phyloP scores from a whole-genome alignment of 2,888 invertebrate species.

The Lacanobia wlatinum region DNA sequence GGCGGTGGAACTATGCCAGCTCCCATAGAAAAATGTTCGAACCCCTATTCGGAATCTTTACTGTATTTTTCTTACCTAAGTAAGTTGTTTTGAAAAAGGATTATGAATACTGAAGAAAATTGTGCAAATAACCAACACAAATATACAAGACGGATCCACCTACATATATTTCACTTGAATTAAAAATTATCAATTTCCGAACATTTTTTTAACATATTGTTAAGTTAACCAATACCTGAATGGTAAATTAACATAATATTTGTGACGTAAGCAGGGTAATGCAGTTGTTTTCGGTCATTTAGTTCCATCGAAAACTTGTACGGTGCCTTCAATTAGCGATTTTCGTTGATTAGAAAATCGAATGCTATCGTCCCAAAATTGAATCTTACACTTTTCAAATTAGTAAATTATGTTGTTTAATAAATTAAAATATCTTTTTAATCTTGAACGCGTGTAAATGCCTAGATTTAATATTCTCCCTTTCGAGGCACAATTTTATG shows the following conservation, averaged over 20 bases:
- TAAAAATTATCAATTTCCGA: not conserved
- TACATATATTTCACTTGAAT: not conserved
- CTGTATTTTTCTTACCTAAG: not conserved
- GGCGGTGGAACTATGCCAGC: too few relatives aligned
- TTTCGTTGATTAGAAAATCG: not conserved
- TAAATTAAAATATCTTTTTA: not conserved
- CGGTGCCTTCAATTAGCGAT: not conserved
- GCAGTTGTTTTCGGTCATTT: not conserved
- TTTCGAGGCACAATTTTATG: slow-evolving; percentile 33
- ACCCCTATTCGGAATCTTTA: not conserved
- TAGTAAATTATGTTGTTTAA: not conserved
- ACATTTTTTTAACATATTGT: not conserved
- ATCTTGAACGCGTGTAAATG: slow-evolving; percentile 3
- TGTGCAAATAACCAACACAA: not conserved
- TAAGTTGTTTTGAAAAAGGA: not conserved
- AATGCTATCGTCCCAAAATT: not conserved
- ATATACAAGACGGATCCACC: not conserved
- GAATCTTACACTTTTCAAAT: not conserved
- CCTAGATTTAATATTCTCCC: not conserved
- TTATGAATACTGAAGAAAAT: not conserved
- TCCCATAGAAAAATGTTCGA: too few relatives aligned
- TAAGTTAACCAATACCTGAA: not conserved
- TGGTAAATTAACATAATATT: not conserved
- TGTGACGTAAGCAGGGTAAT: too few relatives aligned
- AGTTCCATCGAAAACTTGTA: not conserved